These are phyloP conservation scores for Manis javanica DNA, from an alignment of 2,797 vertebrate species.

Conservation along the genomic window DNA sequence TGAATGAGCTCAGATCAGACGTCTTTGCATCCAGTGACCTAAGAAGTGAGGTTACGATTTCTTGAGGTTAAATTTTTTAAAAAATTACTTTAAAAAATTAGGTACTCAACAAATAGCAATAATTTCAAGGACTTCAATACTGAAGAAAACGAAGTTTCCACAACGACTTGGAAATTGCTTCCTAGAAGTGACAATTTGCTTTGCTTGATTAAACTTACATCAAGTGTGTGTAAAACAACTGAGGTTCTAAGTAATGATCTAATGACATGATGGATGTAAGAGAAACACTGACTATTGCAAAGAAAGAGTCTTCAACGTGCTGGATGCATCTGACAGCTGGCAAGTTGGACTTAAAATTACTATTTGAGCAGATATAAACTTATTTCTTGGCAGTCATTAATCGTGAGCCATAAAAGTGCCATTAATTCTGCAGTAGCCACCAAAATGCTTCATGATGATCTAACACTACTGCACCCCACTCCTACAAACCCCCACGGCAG, in stretches of 20 bases:
- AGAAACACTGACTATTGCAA: not conserved
- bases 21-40: not conserved
- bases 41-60: not conserved
- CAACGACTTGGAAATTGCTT: not conserved
- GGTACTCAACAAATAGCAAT: not conserved
- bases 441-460: slow-evolving; percentile 84
- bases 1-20: not conserved
- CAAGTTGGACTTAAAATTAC: slow-evolving; percentile 84
- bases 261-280: slow-evolving; percentile 46
- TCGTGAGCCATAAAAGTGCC: slow-evolving; percentile 74
- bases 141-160: not conserved
- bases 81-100: not conserved
- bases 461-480: slow-evolving; percentile 77
- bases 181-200: not conserved
- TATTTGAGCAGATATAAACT: slow-evolving; percentile 78
- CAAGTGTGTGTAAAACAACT: not conserved
- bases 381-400: slow-evolving; percentile 83
- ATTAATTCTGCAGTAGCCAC: slow-evolving; percentile 83
- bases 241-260: slow-evolving; percentile 49
- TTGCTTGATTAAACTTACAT: not conserved
- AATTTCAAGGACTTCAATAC: not conserved
- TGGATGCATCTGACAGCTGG: slow-evolving; percentile 76
- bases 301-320: not conserved
- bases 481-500: slow-evolving; percentile 69
- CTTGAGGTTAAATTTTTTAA: not conserved